Percentiles rank a stretch among this genome's conserved stretches.
These are phyloP conservation scores for Platycheirus rosarum DNA, from an alignment of 2,888 invertebrate species.

Conservation along the genomic window DNA sequence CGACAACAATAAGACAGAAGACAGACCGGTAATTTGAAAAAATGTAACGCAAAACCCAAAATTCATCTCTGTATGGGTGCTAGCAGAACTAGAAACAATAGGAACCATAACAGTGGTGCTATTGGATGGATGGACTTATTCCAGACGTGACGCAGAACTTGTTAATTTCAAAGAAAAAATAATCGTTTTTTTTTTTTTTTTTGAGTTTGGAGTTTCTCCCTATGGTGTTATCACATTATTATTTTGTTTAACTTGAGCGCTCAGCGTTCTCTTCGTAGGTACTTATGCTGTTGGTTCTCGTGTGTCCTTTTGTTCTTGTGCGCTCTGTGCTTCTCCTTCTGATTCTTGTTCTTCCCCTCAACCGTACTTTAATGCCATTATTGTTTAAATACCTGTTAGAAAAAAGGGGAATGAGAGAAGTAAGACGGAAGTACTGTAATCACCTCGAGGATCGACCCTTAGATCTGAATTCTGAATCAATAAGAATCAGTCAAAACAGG, in stretches of 20 bases:
- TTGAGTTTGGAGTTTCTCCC: constrained; percentile 29
- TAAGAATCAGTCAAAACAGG: constrained; percentile 64
- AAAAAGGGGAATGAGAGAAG: constrained; percentile 50
- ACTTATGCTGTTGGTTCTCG: not conserved
- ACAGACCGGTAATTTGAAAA: constrained; percentile 35
- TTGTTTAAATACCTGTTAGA: constrained; percentile 60
- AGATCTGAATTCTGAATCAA: constrained; percentile 45
- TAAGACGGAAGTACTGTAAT: constrained; percentile 63
- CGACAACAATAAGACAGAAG: not conserved
- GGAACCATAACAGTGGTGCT: constrained; percentile 3
- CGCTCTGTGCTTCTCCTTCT: constrained; percentile 28
- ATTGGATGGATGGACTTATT: constrained; percentile 15
- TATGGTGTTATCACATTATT: constrained; percentile 23
- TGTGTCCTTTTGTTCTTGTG: constrained; percentile 56
- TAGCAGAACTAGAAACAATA: constrained; percentile 48
- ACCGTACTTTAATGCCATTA: constrained; percentile 14
- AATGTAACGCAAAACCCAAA: constrained; percentile 43
- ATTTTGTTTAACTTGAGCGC: no score
- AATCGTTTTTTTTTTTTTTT: constrained; percentile 27
- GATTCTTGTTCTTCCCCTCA: constrained; percentile 20
- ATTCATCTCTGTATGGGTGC: not conserved
- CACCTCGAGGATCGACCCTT: constrained; percentile 44
- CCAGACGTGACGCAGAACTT: constrained; percentile 24
- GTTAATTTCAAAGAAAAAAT: constrained; percentile 47
- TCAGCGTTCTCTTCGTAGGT: constrained; percentile 5